Percentiles rank a stretch among this genome's conserved stretches.
Conservation (phyloP, 2,888 invertebrate species). For the Drosophila meridiana region DNA sequence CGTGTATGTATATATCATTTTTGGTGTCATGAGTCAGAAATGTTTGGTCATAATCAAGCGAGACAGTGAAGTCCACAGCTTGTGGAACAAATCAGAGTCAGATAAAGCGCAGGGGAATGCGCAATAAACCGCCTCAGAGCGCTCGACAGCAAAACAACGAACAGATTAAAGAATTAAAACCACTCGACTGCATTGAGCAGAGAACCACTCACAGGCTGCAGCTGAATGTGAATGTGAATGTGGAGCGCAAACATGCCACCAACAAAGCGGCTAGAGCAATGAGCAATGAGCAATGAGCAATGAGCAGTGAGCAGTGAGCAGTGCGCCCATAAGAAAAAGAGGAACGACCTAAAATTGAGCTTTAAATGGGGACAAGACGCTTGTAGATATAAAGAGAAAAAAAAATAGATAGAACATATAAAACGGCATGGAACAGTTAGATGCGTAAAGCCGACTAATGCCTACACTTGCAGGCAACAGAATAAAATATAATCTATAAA, state of each 20-base stretch:
- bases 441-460: neutral
- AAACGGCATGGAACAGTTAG: neutral
- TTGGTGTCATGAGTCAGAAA: constrained; percentile 43
- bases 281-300: constrained; percentile 35
- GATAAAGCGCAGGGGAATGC: constrained; percentile 31
- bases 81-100: constrained; percentile 59
- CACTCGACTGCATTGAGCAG: constrained; percentile 58
- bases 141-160: constrained; percentile 38
- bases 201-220: constrained; percentile 25
- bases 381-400: constrained; percentile 33
- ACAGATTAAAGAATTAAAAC: constrained; percentile 73
- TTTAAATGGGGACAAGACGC: constrained; percentile 68
- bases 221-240: constrained; percentile 32
- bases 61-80: neutral
- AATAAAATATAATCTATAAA: neutral
- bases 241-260: constrained; percentile 57
- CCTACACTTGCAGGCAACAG: neutral
- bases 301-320: constrained; percentile 29
- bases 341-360: constrained; percentile 74
- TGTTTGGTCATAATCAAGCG: constrained; percentile 29
- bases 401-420: constrained; percentile 2
- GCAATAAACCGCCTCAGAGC: constrained; percentile 38
- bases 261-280: constrained; percentile 34
- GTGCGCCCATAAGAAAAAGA: constrained; percentile 55
- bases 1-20: neutral